Percentiles rank a stretch among this genome's conserved stretches.
Evolutionary conservation across 2,113 vertebrate genomes (phyloP).

Genomic region (Ursus arctos): DNA sequence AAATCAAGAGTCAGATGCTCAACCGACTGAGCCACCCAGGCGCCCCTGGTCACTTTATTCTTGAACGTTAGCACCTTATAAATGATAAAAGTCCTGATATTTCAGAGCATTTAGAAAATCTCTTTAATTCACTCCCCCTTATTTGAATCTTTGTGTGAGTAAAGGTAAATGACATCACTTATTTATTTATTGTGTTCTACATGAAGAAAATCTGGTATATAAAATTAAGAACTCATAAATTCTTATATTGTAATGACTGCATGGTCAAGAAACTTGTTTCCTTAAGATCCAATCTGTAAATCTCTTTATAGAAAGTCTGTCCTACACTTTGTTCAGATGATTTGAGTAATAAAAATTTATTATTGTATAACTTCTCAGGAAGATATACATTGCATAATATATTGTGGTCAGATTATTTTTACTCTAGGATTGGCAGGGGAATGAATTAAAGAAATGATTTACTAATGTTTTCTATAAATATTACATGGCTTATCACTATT

Average conservation of each 20-base stretch:
- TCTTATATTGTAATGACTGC: not conserved
- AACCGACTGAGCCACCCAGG: not conserved
- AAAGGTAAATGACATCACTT: not conserved
- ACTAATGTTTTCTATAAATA: not conserved
- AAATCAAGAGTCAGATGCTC: not conserved
- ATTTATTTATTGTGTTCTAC: not conserved
- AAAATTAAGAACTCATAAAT: slow-evolving; percentile 13
- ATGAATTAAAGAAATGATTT: not conserved
- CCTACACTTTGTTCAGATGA: not conserved
- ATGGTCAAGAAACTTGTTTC: not conserved
- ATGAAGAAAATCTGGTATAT: not conserved
- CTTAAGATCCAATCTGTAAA: not conserved
- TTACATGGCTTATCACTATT: not conserved
- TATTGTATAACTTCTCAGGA: not conserved
- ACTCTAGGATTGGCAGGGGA: not conserved
- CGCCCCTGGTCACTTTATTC: not conserved
- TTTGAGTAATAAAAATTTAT: not conserved
- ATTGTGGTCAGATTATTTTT: not conserved
- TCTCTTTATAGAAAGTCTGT: not conserved
- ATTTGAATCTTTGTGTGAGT: not conserved
- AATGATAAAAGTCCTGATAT: not conserved
- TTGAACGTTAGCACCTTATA: not conserved
- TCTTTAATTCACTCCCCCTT: not conserved
- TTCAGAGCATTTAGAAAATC: slow-evolving; percentile 18
- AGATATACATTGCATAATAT: not conserved